phyloP scores from a whole-genome alignment of 2,113 vertebrate species.

The Colistium nudipinnis region DNA sequence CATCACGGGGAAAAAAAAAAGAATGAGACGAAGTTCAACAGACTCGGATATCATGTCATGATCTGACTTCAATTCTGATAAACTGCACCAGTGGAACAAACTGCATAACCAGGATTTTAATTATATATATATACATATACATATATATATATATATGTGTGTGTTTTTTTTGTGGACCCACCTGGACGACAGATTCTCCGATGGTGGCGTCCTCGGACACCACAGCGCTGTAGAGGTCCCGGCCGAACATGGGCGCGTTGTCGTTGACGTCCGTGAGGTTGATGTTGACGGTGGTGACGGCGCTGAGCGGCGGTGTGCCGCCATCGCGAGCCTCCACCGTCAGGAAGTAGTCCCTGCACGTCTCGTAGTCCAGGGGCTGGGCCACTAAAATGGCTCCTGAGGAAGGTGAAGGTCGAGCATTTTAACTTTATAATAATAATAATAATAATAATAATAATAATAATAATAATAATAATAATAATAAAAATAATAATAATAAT shows the following conservation, averaged over 20 bases:
- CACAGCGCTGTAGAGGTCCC: slow-evolving; percentile 86
- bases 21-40: too few species aligned
- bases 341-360: slow-evolving; percentile 91
- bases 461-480: too few species aligned
- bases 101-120: too few species aligned
- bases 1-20: too few species aligned
- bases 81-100: too few species aligned
- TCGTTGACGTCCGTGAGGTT: slow-evolving; percentile 97
- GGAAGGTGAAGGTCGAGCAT: background rate
- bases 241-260: slow-evolving; percentile 90
- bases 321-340: slow-evolving; percentile 95
- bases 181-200: slow-evolving; percentile 89
- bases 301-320: slow-evolving; percentile 89
- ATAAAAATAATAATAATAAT: too few species aligned
- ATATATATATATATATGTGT: too few species aligned
- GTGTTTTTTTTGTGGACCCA: slow-evolving; percentile 69
- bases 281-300: slow-evolving; percentile 90
- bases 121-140: too few species aligned
- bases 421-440: too few species aligned
- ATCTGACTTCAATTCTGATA: too few species aligned
- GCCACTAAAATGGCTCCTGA: slow-evolving; percentile 89
- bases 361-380: slow-evolving; percentile 91
- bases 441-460: too few species aligned
- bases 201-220: slow-evolving; percentile 90
- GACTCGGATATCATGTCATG: too few species aligned